phyloP scores from a whole-genome alignment of 2,888 invertebrate species.

The Dicyrtoma fusca region DNA sequence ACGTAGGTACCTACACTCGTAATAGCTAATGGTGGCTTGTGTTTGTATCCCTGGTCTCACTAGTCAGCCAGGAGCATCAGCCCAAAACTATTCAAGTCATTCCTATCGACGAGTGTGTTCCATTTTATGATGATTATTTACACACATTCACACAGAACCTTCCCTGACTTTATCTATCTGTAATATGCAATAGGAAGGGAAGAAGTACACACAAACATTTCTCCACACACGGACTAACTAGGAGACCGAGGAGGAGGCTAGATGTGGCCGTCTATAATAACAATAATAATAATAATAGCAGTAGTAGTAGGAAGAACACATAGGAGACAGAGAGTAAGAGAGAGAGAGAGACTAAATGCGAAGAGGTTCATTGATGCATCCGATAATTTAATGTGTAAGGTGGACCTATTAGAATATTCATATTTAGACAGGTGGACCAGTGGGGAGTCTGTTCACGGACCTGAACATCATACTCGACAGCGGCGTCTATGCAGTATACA shows the following conservation, averaged over 20 bases:
- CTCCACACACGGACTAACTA: constrained; percentile 12
- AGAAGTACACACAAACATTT: constrained; percentile 19
- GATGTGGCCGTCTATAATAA: not conserved
- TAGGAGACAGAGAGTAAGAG: constrained; percentile 7
- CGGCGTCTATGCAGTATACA: too few species aligned
- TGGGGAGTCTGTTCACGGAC: constrained; percentile 40
- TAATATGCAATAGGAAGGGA: not conserved
- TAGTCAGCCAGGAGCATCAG: too few species aligned
- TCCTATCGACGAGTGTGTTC: constrained; percentile 24
- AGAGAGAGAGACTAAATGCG: constrained; percentile 30
- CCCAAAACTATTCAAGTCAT: constrained; percentile 17
- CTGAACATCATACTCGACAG: constrained; percentile 21
- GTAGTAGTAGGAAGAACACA: constrained; percentile 9
- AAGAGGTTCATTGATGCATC: constrained; percentile 37
- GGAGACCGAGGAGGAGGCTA: not conserved
- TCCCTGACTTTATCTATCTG: constrained; percentile 12
- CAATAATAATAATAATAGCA: constrained; percentile 23
- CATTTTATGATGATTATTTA: constrained; percentile 29
- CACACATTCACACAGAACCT: constrained; percentile 5
- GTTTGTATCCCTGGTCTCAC: too few species aligned
- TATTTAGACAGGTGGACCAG: constrained; percentile 49
- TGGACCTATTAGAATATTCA: constrained; percentile 49
- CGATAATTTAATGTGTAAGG: constrained; percentile 40
- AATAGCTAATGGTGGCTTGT: too few species aligned
- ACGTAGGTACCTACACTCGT: too few species aligned